Conservation (phyloP, 2,797 vertebrate species). For the Geotria australis region DNA sequence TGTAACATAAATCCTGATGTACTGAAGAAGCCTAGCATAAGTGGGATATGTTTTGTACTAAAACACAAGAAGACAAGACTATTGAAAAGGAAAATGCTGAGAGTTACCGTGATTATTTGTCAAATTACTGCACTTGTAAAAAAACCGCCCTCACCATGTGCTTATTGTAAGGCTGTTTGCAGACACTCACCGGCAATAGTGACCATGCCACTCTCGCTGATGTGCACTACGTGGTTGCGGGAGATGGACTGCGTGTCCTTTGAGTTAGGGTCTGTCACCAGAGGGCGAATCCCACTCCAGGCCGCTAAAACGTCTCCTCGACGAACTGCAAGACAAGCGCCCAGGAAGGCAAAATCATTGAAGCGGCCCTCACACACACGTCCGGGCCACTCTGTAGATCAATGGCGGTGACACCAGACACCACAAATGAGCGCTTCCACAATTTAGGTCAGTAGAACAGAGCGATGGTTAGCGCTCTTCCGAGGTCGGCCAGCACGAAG, state of each 20-base stretch:
- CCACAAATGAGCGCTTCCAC: slow-evolving; percentile 10
- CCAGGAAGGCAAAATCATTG: slow-evolving; percentile 2
- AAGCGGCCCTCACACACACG: slow-evolving; percentile 5
- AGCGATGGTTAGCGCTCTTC: too few species aligned
- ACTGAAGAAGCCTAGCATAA: too few species aligned
- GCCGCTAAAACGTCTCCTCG: slow-evolving; percentile 82
- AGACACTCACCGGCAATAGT: slow-evolving; percentile 51
- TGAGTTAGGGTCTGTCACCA: slow-evolving; percentile 64
- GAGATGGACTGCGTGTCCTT: slow-evolving; percentile 78
- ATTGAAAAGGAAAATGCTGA: too few species aligned
- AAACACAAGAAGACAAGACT: too few species aligned
- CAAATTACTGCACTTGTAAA: too few species aligned
- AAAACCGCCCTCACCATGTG: too few species aligned
- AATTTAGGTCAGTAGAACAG: slow-evolving; percentile 4
- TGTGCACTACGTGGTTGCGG: slow-evolving; percentile 50
- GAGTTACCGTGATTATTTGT: too few species aligned
- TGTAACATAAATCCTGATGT: too few species aligned
- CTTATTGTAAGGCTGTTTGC: too few species aligned
- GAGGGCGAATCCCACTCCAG: slow-evolving; percentile 82
- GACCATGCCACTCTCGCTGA: slow-evolving; percentile 47
- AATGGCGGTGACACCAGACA: slow-evolving; percentile 12
- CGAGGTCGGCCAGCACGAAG: background rate
- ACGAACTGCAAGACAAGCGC: slow-evolving; percentile 25
- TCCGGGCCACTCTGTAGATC: slow-evolving; percentile 10
- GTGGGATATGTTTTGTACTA: too few species aligned